Base-by-base conservation (phyloP, 2,113 vertebrate genomes). In the Hemibagrus wyckioides region DNA sequence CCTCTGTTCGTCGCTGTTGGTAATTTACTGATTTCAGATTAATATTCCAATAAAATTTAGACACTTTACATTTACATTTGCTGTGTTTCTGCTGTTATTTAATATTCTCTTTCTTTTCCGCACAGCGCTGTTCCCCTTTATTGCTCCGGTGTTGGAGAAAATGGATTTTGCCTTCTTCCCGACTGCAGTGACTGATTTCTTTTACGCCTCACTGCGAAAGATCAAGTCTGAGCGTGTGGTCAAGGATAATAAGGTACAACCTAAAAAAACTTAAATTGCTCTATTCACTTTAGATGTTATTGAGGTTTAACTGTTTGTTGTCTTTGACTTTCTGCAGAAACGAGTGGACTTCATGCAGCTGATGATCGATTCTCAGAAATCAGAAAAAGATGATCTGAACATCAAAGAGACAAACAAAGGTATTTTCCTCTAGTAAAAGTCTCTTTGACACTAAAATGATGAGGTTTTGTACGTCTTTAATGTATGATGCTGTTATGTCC, bases 331-430 rank as follows among this genome's bases (percentile, higher is more conserved):
- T 56, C 63, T 71, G n/a, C 84, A 98, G 96, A 92, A 88, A 9
- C 92, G 96, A 88, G 94, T 97, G 15, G 96, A 97, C 92, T 96
- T 98, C 67, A 93, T 98, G 92, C 96, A 97, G 92, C 83, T 97
- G 80, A 96, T 98, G 97, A 94, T 97, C 0, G 94, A 98, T n/a
- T 94, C 95, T 85, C 96, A 97, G 89, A 92, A 86, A 3, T 85
- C 86, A 28, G 21, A 10, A 17, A 30, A n/a, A 33, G 80, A 19
- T 4, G 0, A 88, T 0, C 2, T 0, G 50, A 82, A 89, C 0
- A 41, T 65, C 4, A 8, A 0, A 14, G 86, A 83, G 10, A 15
- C 85, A 41, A 79, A 61, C 73, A 75, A 86, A 81, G 80, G 84
- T 84, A 30, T 50, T 48, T 2, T 8, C n/a, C 54, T 76, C n/a